These are phyloP conservation scores for Dromococcyx pavoninus DNA, from an alignment of 2,797 vertebrate species.

Conservation along the genomic window DNA sequence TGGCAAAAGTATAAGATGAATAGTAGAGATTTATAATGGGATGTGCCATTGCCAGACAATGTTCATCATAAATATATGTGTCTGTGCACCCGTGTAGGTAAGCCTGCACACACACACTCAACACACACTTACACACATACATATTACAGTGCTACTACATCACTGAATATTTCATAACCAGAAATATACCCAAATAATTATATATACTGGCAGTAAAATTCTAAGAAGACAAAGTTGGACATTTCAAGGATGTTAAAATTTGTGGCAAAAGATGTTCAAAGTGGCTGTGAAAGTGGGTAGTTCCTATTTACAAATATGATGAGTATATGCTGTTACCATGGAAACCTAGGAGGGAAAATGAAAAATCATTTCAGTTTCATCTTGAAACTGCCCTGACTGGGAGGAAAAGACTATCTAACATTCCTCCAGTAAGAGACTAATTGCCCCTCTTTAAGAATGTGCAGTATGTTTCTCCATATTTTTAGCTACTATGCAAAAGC, in stretches of 20 bases:
- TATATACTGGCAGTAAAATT: background rate
- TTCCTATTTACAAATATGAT: conserved; percentile 59
- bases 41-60: background rate
- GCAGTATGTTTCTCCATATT: background rate
- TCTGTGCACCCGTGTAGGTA: fast-evolving
- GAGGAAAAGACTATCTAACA: conserved; percentile 7
- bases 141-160: background rate
- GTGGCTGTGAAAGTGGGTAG: conserved; percentile 1
- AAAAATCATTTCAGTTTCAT: conserved; percentile 23
- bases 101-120: background rate
- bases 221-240: background rate
- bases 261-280: background rate
- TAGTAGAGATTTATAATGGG: background rate
- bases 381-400: conserved; percentile 2
- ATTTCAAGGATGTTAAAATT: conserved; percentile 12
- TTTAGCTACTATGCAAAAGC: background rate
- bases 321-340: conserved; percentile 31
- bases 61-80: background rate
- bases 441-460: background rate
- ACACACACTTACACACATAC: background rate
- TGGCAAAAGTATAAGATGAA: background rate
- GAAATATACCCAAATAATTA: background rate
- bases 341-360: conserved; percentile 28
- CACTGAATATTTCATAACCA: background rate
- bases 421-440: conserved; percentile 12